Evolutionary conservation across 2,113 vertebrate genomes (phyloP), one percentile per base, ranked within the genome.

Genomic region (Limanda limanda): DNA sequence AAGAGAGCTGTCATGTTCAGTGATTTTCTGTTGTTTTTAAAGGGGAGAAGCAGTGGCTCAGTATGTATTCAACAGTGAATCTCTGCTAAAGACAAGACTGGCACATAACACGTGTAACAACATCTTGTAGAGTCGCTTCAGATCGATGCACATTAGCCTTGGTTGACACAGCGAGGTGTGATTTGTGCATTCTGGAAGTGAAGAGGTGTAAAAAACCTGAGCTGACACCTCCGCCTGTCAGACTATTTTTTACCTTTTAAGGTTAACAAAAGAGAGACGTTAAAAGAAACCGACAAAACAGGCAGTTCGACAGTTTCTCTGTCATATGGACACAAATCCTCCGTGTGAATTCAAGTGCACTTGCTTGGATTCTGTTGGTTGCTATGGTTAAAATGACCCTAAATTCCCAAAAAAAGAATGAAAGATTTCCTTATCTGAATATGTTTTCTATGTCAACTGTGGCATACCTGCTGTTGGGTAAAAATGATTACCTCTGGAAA

Each of bases 131-230:
- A 17, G 18, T 18, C 47, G 18, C 47, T 18, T 51, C 7, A 7
- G 47, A 51, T 51, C 47, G 15, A 51, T 21, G 54, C 14, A 14
- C 5, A 5, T 48, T 57, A 54, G 64, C 55, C 71, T 51, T 18
- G 4, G 52, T n/a, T 54, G 7, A 54, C 52, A 2, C 20, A 21
- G 37, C 2, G 20, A 68, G 54, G 20, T 81, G 79, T 20, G 57
- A 66, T 71, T 60, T 60, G 70, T 61, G 24, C 24, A 54, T 37
- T 42, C 15, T 68, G 15, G 10, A 42, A 23, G 21, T 25, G 48
- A 45, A 31, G 25, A 68, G 37, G 51, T 69, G 23, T 77, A 37
- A 79, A n/a, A 83, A 71, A 71, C 21, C 21, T 2, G 51, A 47
- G 27, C 24, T 56, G 10, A 77, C 55, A 27, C 67, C 25, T 61